Base-by-base conservation (phyloP, 2,113 vertebrate species). In the Sander vitreus region DNA sequence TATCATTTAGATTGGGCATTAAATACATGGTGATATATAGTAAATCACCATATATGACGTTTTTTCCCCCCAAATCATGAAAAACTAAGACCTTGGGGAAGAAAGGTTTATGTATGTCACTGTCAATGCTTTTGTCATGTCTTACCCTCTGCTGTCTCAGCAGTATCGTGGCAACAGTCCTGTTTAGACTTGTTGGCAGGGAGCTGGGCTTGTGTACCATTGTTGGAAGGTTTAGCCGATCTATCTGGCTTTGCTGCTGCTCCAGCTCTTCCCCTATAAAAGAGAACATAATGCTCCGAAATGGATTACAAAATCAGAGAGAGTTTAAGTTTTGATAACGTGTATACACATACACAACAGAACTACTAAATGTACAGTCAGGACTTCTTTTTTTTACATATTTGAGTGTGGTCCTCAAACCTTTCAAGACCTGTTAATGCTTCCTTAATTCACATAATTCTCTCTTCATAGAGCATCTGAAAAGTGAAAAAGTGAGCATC, bases 251-350 rank as follows among this genome's bases (percentile, higher is more conserved):
- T 86, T 9, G 57, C 43, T 51, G 23, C 65, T 73, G 88, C 85
- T 82, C 15, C 84, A 80, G 71, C 39, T 73, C 90, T 85, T 83
- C 96, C 93, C 85, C 94, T 95, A 63, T 80, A 93, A 93, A 92
- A 58, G 14, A 63, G 21, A 79, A 60, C 50, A 23, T 33, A 30
- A 63, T 48, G 6, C 36, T 69, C 25, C 1, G 15, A 64, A 51
- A 50, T 30, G 19, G n/a, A 27, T 33, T 39, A 30, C 5, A 68
- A n/a, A 55, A 45, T 33, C 33, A 33, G 33, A 33, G 33, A 33
- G 33, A n/a, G 6, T 45, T 16, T 21, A n/a, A 7, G 10, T 21
- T 59, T 48, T 19, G 36, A 23, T n/a, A 36, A 36, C 6, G 33
- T 1, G 6, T 36, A 39, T 36, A 39, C 36, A 39, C 36, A 39